Evolutionary conservation across 2,797 vertebrate species (phyloP).

Genomic region (Periophthalmus magnuspinnatus): DNA sequence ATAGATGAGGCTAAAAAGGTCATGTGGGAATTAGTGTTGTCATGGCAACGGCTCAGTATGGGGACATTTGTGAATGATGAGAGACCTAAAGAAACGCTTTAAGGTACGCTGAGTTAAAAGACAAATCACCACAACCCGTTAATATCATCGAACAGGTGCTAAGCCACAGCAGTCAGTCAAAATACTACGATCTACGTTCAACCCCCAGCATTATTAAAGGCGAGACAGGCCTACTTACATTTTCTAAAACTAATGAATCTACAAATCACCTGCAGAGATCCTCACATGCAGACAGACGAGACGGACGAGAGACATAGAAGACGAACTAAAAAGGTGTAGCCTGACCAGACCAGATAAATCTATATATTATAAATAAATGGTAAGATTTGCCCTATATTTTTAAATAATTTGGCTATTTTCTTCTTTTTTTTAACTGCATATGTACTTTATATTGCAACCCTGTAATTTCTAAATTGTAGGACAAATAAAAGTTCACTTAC

Average conservation of each 20-base stretch:
- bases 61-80: slow-evolving; percentile 52
- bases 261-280: slow-evolving; percentile 43
- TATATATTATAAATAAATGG: background rate
- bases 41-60: slow-evolving; percentile 57
- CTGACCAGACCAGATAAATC: slow-evolving; percentile 33
- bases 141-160: slow-evolving; percentile 24
- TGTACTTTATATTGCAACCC: too few relatives aligned
- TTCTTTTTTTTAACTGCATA: too few relatives aligned
- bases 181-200: background rate
- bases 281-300: slow-evolving; percentile 58
- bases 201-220: background rate
- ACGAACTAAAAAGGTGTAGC: slow-evolving; percentile 39
- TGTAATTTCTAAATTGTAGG: too few relatives aligned
- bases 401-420: too few relatives aligned
- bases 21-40: slow-evolving; percentile 67
- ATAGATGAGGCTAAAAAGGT: slow-evolving; percentile 63
- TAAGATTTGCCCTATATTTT: too few relatives aligned
- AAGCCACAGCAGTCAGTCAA: slow-evolving; percentile 1
- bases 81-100: slow-evolving; percentile 52
- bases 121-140: slow-evolving; percentile 32
- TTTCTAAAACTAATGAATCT: background rate
- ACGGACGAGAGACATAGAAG: slow-evolving; percentile 31
- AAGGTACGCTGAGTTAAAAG: slow-evolving; percentile 34
- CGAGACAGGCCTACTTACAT: background rate
- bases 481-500: too few relatives aligned